A percentile compares a stretch with the other conserved stretches of the same genome.
Conservation (phyloP, 2,797 vertebrate genomes). For the Galago senegalensis region DNA sequence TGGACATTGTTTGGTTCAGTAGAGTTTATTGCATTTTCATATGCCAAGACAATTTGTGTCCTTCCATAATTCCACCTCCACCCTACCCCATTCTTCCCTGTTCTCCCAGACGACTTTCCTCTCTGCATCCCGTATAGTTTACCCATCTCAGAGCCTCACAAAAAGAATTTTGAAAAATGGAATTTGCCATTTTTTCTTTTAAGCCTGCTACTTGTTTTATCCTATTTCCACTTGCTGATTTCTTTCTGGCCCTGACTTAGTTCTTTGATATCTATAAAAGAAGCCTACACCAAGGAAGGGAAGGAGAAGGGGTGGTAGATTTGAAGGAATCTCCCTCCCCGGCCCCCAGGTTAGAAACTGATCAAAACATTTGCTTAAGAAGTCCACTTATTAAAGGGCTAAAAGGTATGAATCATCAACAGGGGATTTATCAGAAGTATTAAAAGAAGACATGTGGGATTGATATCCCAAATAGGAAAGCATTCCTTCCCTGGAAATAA, state of each 20-base stretch:
- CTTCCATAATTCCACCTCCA: not conserved
- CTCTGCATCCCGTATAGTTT: not conserved
- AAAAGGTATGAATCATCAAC: conserved; percentile 72
- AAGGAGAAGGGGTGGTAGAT: conserved; percentile 3
- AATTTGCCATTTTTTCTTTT: not conserved
- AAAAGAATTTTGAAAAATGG: conserved; percentile 29
- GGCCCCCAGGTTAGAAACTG: conserved; percentile 26
- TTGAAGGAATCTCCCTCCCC: not conserved
- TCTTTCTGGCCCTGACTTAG: not conserved
- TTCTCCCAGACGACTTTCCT: not conserved
- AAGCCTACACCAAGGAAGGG: conserved; percentile 7
- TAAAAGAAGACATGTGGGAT: conserved; percentile 80
- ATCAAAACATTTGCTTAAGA: conserved; percentile 67
- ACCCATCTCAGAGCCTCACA: not conserved
- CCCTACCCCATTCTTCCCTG: not conserved
- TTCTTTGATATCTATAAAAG: conserved; percentile 4
- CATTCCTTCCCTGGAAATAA: conserved; percentile 79
- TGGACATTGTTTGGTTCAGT: not conserved
- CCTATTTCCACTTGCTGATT: not conserved
- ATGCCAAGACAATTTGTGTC: not conserved
- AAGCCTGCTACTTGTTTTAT: conserved; percentile 1
- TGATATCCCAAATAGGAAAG: conserved; percentile 78
- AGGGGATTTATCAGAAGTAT: conserved; percentile 80
- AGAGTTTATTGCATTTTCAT: not conserved
- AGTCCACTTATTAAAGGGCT: conserved; percentile 60